Base-by-base conservation (phyloP, 2,888 invertebrate genomes). In the Parnassius orleans region DNA sequence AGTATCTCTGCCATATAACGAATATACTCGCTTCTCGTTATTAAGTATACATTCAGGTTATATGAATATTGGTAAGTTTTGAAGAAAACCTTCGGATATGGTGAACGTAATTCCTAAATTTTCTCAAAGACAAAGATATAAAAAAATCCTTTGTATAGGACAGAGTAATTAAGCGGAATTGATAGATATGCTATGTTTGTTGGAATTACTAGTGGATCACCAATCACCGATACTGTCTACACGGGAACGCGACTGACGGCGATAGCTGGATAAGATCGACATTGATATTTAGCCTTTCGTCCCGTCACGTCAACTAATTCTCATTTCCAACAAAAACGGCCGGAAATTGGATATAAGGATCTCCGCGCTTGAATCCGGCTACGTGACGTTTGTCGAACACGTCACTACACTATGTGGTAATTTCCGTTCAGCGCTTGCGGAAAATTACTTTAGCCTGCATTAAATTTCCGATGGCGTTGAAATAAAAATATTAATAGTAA, bases 271-370 rank as follows among this genome's bases (percentile, higher is more conserved):
- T 83, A 82, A 71, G 74, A 80, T 81, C 82, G 76, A 73, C 81
- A 78, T 81, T 83, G 84, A 84, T 86, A 85, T 85, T 87, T 84
- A 86, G 86, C 82, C 78, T 89, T 83, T 83, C 84, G 83, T 82
- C 85, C 83, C 84, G 83, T 83, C 86, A 87, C 83, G 86, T 86
- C 89, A 84, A 86, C 89, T 91, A 90, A 90, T 90, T 90, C 90
- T 82, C 83, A 84, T 87, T 87, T 84, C 83, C 87, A 87, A 90
- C 90, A 91, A 90, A 90, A 91, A 88, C 88, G 82, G 64, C 87
- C 86, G 90, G 90, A 91, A 90, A 90, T 90, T 90, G 89, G 90
- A 90, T 90, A 89, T 90, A 90, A 90, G 90, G 88, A 90, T 90
- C 90, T 90, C 84, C 84, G 84, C 83, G 84, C 82, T 76, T 77